Percentiles rank a stretch among this genome's conserved stretches.
These are phyloP conservation scores for Acronicta leporina DNA, from an alignment of 2,888 invertebrate genomes.

Conservation along the genomic window DNA sequence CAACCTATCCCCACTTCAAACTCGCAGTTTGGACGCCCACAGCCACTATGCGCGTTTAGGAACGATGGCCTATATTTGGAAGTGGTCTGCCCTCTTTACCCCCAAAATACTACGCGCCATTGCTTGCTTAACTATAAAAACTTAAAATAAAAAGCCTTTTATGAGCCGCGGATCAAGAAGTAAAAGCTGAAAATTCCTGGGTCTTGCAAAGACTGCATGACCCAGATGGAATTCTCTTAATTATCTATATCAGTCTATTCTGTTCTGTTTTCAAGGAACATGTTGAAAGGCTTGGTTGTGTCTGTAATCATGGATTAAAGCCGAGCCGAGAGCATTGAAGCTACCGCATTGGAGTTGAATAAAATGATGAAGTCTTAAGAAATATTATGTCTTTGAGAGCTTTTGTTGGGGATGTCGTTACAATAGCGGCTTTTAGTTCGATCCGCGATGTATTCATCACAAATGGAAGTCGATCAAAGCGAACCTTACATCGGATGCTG, in stretches of 20 bases:
- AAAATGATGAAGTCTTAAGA: slow-evolving; percentile 25
- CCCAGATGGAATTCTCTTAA: background rate
- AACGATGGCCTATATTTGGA: too few species aligned
- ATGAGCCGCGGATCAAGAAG: too few species aligned
- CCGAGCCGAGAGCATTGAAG: slow-evolving; percentile 8
- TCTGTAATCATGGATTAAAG: slow-evolving; percentile 8
- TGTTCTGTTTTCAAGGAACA: background rate
- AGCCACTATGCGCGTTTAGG: too few species aligned
- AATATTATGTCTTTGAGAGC: slow-evolving; percentile 21
- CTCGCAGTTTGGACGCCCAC: too few species aligned
- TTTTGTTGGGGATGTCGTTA: slow-evolving; percentile 33
- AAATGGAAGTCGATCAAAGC: slow-evolving; percentile 26
- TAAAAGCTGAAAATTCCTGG: background rate
- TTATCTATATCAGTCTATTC: slow-evolving; percentile 1
- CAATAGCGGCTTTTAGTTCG: slow-evolving; percentile 32
- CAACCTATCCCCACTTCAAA: too few species aligned
- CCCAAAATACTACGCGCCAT: too few species aligned
- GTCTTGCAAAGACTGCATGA: background rate
- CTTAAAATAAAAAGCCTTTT: too few species aligned
- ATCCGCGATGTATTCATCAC: slow-evolving; percentile 20
- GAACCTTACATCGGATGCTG: slow-evolving; percentile 8
- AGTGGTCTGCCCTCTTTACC: too few species aligned
- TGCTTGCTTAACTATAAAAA: too few species aligned
- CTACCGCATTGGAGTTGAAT: slow-evolving; percentile 24
- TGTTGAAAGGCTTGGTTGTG: background rate